Conservation (phyloP, 1,140 invertebrate genomes). For the Drosophila navojoa region DNA sequence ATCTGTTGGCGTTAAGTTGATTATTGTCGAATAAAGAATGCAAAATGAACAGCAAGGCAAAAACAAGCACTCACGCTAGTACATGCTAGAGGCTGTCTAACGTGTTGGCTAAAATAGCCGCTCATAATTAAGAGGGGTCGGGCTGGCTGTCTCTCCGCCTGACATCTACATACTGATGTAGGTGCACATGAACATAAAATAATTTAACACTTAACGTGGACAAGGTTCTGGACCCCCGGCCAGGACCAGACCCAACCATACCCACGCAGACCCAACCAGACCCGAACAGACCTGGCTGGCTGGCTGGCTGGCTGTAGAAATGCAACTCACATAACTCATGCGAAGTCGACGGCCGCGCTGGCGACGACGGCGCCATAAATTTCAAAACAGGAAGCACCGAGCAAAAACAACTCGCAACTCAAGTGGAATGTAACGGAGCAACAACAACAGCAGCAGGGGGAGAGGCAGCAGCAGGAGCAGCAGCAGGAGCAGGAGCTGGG, state of each 20-base stretch:
- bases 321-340: constrained; percentile 47
- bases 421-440: constrained; percentile 23
- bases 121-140: constrained; percentile 62
- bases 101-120: constrained; percentile 36
- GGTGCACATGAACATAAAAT: constrained; percentile 63
- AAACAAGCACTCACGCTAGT: not conserved
- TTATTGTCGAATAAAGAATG: not conserved
- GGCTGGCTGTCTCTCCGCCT: not conserved
- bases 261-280: constrained; percentile 1
- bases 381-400: constrained; percentile 43
- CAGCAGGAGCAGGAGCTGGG: not conserved
- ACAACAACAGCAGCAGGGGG: constrained; percentile 12
- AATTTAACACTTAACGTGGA: constrained; percentile 75
- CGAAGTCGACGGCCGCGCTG: constrained; percentile 35
- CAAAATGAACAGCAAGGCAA: not conserved
- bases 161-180: constrained; percentile 35
- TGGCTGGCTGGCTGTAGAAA: constrained; percentile 13
- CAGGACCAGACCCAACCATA: constrained; percentile 2
- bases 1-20: not conserved
- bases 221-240: constrained; percentile 40
- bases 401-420: constrained; percentile 42
- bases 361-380: constrained; percentile 42
- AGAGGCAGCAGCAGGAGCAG: not conserved
- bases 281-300: not conserved
- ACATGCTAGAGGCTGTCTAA: not conserved